A percentile compares a stretch with the other conserved stretches of the same genome.
Evolutionary conservation across 2,888 invertebrate genomes (phyloP).

Genomic region (Ctenicera cuprea): DNA sequence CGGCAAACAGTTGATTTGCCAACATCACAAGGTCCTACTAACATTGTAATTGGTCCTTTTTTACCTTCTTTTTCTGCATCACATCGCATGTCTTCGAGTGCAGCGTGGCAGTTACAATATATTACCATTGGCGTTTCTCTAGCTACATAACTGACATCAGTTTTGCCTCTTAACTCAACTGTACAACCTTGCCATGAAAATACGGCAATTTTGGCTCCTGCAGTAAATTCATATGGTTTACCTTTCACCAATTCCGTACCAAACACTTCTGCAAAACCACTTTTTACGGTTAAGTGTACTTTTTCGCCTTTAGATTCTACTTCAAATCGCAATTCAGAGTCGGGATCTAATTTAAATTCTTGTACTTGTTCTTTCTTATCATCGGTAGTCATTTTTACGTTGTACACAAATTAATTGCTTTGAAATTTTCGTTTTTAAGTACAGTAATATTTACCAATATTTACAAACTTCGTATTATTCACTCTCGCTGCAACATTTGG

Average conservation of each 20-base stretch:
- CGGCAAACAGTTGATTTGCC: conserved; percentile 93
- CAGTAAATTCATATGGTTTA: conserved; percentile 91
- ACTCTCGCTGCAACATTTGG: no score
- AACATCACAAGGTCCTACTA: conserved; percentile 96
- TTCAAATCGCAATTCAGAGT: conserved; percentile 95
- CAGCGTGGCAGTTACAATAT: conserved; percentile 96
- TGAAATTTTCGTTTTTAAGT: no score
- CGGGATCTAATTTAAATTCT: conserved; percentile 90
- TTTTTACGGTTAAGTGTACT: conserved; percentile 88
- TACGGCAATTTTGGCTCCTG: conserved; percentile 95
- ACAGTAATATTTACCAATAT: no score
- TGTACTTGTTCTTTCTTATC: conserved; percentile 68
- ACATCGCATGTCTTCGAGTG: conserved; percentile 91
- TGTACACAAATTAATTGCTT: neutral
- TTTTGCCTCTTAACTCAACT: conserved; percentile 89
- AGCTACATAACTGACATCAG: conserved; percentile 95
- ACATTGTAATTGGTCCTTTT: conserved; percentile 90
- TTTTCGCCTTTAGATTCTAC: conserved; percentile 91
- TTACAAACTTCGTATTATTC: no score
- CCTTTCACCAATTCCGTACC: conserved; percentile 96
- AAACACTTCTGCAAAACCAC: conserved; percentile 96
- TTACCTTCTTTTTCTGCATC: conserved; percentile 85
- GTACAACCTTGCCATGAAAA: conserved; percentile 97
- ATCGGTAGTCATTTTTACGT: conserved; percentile 58
- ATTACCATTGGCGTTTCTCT: conserved; percentile 98